Percentiles rank a stretch among this genome's conserved stretches.
Evolutionary conservation across 2,888 invertebrate species (phyloP).

Genomic region (Aethes cnicana): DNA sequence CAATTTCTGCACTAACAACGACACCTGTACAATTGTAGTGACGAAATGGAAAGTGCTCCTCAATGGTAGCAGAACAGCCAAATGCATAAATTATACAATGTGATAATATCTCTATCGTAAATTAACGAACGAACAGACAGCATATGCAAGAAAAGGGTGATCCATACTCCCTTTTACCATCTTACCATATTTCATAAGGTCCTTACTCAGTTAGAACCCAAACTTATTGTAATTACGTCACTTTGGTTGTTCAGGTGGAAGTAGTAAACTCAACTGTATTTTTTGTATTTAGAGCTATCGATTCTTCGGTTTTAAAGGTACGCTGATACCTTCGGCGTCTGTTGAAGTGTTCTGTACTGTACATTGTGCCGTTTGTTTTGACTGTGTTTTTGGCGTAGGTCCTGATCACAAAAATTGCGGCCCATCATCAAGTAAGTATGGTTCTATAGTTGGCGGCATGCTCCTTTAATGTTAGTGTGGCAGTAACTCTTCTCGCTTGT

Average conservation of each 20-base stretch:
- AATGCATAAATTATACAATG: too few relatives aligned
- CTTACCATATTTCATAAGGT: too few relatives aligned
- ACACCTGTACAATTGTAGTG: slow-evolving; percentile 34
- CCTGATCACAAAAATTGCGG: slow-evolving; percentile 82
- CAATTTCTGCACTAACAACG: slow-evolving; percentile 67
- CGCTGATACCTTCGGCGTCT: slow-evolving; percentile 28
- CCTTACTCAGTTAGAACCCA: not conserved
- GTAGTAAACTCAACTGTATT: slow-evolving; percentile 46
- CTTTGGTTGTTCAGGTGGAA: slow-evolving; percentile 12
- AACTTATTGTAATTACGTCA: not conserved
- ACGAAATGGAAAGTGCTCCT: not conserved
- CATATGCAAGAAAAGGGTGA: too few relatives aligned
- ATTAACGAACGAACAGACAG: too few relatives aligned
- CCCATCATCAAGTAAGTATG: slow-evolving; percentile 81
- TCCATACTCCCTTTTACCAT: too few relatives aligned
- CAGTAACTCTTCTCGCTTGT: slow-evolving; percentile 69
- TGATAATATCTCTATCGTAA: too few relatives aligned
- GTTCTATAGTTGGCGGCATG: slow-evolving; percentile 73
- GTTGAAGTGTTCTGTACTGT: slow-evolving; percentile 39
- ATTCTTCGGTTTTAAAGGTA: slow-evolving; percentile 28
- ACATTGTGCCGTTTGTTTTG: slow-evolving; percentile 77
- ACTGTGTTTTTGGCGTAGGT: slow-evolving; percentile 82
- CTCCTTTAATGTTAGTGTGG: slow-evolving; percentile 65
- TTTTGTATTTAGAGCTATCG: slow-evolving; percentile 59
- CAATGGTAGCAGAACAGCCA: too few relatives aligned